Conservation (phyloP, 2,113 vertebrate genomes). For the Sylvia atricapilla region DNA sequence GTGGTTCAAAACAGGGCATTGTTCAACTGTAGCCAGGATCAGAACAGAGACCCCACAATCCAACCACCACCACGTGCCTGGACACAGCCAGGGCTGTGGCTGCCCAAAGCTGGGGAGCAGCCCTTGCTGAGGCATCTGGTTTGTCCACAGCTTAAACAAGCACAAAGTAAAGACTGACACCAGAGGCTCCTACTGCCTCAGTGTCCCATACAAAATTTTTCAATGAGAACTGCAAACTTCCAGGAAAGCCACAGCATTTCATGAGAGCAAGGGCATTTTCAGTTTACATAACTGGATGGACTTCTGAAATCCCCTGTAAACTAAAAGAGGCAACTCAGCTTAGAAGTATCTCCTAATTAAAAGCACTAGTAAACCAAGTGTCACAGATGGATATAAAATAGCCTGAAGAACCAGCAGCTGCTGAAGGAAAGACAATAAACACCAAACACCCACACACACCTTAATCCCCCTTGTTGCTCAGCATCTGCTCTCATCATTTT, state of each 20-base stretch:
- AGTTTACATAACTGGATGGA: not conserved
- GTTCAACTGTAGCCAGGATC: not conserved
- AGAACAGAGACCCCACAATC: not conserved
- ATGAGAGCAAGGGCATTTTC: not conserved
- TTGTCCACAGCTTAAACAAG: not conserved
- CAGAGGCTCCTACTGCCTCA: not conserved
- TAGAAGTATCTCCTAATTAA: constrained; percentile 38
- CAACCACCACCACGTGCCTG: too few relatives aligned
- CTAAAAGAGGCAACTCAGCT: constrained; percentile 1
- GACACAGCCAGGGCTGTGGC: not conserved
- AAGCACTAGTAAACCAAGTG: not conserved
- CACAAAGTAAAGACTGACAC: not conserved
- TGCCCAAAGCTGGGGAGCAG: not conserved
- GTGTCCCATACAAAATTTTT: not conserved
- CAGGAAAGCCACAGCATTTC: not conserved
- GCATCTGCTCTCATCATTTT: not conserved
- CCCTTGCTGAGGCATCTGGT: not conserved
- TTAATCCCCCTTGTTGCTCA: not conserved
- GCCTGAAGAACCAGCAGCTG: constrained; percentile 31
- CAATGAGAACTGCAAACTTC: not conserved
- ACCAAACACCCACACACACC: not conserved
- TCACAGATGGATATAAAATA: not conserved
- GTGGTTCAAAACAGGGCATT: not conserved
- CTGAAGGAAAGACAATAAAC: constrained; percentile 1
- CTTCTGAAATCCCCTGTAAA: constrained; percentile 41